A percentile compares a stretch with the other conserved stretches of the same genome.
These are phyloP conservation scores for Hydrolagus affinis DNA, from an alignment of 2,113 vertebrate species.

Conservation along the genomic window DNA sequence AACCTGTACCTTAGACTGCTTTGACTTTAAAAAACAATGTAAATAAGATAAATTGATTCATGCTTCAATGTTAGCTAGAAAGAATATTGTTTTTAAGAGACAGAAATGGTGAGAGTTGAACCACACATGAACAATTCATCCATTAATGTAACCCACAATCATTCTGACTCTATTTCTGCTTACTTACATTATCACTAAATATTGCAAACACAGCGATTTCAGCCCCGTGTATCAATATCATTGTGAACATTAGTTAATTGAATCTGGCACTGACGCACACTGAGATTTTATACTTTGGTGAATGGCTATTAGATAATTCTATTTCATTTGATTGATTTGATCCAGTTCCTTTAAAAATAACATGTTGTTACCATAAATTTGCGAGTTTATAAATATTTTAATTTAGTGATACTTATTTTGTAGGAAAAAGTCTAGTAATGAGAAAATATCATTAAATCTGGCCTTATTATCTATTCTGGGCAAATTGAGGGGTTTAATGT, in stretches of 20 bases:
- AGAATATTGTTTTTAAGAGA: no score
- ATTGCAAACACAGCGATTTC: no score
- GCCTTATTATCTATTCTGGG: slow-evolving; percentile 11
- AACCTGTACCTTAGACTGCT: no score
- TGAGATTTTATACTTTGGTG: not conserved
- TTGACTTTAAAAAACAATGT: no score
- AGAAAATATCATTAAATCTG: not conserved
- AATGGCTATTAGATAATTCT: not conserved
- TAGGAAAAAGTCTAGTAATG: not conserved
- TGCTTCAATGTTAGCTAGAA: no score
- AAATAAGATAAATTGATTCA: no score
- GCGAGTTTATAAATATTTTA: not conserved
- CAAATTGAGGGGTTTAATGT: slow-evolving; percentile 16
- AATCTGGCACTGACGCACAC: not conserved
- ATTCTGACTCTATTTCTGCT: no score
- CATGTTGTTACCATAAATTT: not conserved
- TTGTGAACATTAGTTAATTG: not conserved
- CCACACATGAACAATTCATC: no score
- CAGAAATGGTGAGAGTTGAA: no score
- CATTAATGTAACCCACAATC: no score
- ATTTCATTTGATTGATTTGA: not conserved
- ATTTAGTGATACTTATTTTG: not conserved
- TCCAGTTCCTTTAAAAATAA: not conserved
- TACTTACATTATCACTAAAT: no score
- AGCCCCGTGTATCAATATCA: no score